A percentile compares a stretch with the other conserved stretches of the same genome.
Evolutionary conservation across 2,797 vertebrate species (phyloP).

Genomic region (Rhadinocentrus ornatus): DNA sequence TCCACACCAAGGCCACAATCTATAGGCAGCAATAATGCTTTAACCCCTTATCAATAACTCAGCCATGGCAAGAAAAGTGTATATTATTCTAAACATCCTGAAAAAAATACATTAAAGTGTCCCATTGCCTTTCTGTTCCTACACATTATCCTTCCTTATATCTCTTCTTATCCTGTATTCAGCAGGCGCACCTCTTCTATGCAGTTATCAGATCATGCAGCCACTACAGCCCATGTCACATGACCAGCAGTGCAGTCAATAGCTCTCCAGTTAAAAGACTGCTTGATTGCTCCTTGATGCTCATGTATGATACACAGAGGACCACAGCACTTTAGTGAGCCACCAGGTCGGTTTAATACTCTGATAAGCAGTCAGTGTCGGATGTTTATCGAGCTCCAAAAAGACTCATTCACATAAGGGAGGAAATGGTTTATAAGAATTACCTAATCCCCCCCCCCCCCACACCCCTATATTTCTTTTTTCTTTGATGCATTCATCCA

Average conservation of each 20-base stretch:
- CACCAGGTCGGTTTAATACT: conserved; percentile 1
- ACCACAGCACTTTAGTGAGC: background rate
- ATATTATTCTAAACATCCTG: conserved; percentile 36
- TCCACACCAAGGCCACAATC: conserved; percentile 55
- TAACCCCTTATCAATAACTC: conserved; percentile 59
- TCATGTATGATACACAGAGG: conserved; percentile 2
- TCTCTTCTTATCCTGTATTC: conserved; percentile 3
- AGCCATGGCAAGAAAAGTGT: conserved; percentile 43
- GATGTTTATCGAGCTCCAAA: background rate
- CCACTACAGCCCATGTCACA: conserved; percentile 15
- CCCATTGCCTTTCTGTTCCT: background rate
- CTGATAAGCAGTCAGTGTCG: conserved; percentile 14
- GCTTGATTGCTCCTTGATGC: conserved; percentile 7
- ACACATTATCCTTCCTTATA: background rate
- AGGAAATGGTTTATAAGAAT: background rate
- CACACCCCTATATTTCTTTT: no score
- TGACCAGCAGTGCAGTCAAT: conserved; percentile 15
- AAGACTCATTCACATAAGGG: background rate
- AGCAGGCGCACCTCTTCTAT: conserved; percentile 2
- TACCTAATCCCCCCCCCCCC: background rate
- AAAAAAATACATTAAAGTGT: conserved; percentile 24
- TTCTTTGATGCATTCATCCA: conserved; percentile 4
- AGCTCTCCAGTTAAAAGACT: conserved; percentile 18
- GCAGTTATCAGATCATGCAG: conserved; percentile 16
- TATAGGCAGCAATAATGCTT: conserved; percentile 62